phyloP scores from a whole-genome alignment of 1,140 invertebrate genomes.

The Piezodorus guildinii region DNA sequence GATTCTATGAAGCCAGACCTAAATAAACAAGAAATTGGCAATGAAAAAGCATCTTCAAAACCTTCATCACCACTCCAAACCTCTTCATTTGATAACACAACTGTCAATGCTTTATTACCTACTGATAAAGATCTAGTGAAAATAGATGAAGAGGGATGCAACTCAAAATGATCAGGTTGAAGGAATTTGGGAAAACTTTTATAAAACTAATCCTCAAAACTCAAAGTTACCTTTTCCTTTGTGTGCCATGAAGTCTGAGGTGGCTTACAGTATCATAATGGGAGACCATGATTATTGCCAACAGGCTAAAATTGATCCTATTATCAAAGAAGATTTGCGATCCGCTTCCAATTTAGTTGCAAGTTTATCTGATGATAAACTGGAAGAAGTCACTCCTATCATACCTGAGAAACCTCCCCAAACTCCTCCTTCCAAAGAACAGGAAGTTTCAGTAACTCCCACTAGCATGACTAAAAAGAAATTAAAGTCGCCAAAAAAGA shows the following conservation, averaged over 20 bases:
- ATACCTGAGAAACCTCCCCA: constrained; percentile 15
- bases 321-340: constrained; percentile 23
- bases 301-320: constrained; percentile 16
- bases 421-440: background rate
- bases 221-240: constrained; percentile 23
- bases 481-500: constrained; percentile 36
- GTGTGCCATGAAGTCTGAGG: constrained; percentile 25
- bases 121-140: background rate
- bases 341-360: constrained; percentile 16
- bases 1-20: background rate
- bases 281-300: constrained; percentile 51
- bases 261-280: constrained; percentile 26
- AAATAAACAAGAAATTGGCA: background rate
- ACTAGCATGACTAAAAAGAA: constrained; percentile 31
- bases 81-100: background rate
- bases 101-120: background rate
- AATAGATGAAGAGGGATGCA: background rate
- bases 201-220: constrained; percentile 30
- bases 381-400: constrained; percentile 16
- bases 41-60: background rate
- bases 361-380: constrained; percentile 16
- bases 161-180: constrained; percentile 37
- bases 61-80: background rate
- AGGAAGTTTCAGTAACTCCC: background rate
- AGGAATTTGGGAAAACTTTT: constrained; percentile 75